Conservation (phyloP, 2,797 vertebrate genomes). For the Valencia hispanica region DNA sequence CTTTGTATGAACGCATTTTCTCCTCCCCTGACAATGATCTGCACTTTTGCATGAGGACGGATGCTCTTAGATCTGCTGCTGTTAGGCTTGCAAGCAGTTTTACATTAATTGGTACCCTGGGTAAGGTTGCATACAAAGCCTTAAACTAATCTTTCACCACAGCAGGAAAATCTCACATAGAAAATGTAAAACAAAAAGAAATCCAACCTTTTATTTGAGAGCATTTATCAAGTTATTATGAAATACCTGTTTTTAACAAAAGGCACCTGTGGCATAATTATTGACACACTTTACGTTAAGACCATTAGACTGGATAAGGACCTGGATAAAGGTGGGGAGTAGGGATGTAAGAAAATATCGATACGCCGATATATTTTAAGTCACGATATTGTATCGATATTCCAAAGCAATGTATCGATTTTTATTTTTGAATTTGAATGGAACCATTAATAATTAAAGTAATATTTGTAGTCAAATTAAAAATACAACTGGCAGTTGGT, state of each 20-base stretch:
- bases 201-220: not conserved
- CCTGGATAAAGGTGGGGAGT: too few relatives aligned
- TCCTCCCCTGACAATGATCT: conserved; percentile 30
- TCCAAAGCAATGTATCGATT: too few relatives aligned
- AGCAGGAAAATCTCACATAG: not conserved
- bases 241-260: too few relatives aligned
- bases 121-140: not conserved
- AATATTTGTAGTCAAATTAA: too few relatives aligned
- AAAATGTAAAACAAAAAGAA: not conserved
- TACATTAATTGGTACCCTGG: not conserved
- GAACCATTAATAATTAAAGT: too few relatives aligned
- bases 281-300: not conserved
- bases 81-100: conserved; percentile 17
- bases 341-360: too few relatives aligned
- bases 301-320: too few relatives aligned
- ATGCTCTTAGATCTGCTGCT: conserved; percentile 21
- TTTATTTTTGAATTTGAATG: too few relatives aligned
- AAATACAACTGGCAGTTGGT: too few relatives aligned
- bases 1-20: not conserved
- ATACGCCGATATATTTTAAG: too few relatives aligned
- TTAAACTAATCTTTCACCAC: not conserved
- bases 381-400: too few relatives aligned
- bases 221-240: not conserved
- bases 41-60: conserved; percentile 17
- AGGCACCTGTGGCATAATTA: too few relatives aligned